Percentiles rank a stretch among this genome's conserved stretches.
Evolutionary conservation across 2,113 vertebrate genomes (phyloP).

Genomic region (Thunnus thynnus): DNA sequence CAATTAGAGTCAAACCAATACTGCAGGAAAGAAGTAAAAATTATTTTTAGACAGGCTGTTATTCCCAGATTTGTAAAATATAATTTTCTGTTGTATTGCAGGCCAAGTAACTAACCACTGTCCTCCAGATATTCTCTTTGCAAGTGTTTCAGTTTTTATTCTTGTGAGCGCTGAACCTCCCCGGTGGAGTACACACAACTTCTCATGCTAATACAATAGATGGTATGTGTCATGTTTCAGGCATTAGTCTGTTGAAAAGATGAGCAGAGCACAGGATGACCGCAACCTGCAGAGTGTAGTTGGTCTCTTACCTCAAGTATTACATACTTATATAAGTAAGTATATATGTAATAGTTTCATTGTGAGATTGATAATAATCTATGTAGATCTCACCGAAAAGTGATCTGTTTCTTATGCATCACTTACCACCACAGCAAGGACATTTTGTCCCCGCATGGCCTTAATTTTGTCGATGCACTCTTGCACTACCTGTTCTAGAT

Average conservation of each 20-base stretch:
- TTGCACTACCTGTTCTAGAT: conserved; percentile 20
- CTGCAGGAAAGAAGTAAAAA: conserved; percentile 6
- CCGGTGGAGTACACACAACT: conserved; percentile 27
- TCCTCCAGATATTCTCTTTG: background rate
- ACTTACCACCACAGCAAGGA: background rate
- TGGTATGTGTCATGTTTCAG: conserved; percentile 16
- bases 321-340: conserved; percentile 24
- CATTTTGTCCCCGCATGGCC: conserved; percentile 26
- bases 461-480: conserved; percentile 13
- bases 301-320: conserved; percentile 59
- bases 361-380: conserved; percentile 1
- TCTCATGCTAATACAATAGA: conserved; percentile 23
- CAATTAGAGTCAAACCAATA: conserved; percentile 31
- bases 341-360: conserved; percentile 9
- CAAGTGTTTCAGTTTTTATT: conserved; percentile 12
- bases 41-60: background rate
- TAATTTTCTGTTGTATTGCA: background rate
- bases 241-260: conserved; percentile 15
- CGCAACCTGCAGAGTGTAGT: conserved; percentile 13
- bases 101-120: conserved; percentile 1
- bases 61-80: conserved; percentile 4
- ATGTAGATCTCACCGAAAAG: conserved; percentile 6
- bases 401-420: background rate
- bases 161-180: conserved; percentile 26
- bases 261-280: background rate